Base-by-base conservation (phyloP, 2,888 invertebrate species). In the Halictus ligatus region DNA sequence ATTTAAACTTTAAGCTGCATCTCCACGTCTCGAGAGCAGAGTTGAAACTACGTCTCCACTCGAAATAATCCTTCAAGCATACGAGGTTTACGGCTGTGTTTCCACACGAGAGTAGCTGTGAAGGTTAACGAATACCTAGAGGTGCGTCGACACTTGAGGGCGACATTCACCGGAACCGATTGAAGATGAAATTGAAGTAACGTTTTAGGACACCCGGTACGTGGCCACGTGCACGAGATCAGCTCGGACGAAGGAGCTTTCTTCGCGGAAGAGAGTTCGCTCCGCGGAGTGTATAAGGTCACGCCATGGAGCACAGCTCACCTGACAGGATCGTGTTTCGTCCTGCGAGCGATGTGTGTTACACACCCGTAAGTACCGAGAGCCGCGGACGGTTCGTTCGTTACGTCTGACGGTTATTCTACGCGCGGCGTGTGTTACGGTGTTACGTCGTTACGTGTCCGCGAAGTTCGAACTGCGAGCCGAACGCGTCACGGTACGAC, bases 261-360 rank as follows among this genome's bases (percentile, higher is more conserved):
- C 89, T 89, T 89, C 85, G 75, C 89, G 83, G 80, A 89, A 88
- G 88, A 88, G 87, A 82, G 75, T 77, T 81, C 80, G 58, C 48
- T 79, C 21, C 78, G 67, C 40, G 64, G 72, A 50, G 81, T 82
- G 80, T 80, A 87, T 85, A 85, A 89, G 89, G 89, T 89, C 88
- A 84, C 83, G 69, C 75, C 71, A 58, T 29, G 82, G 73, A 80
- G 72, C 75, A 76, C 75, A 78, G 85, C 80, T 81, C 89, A 83
- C 60, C 84, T 81, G 81, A 85, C 87, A 79, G 80, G 80, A 84
- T 89, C 87, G 81, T 87, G 78, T 89, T 89, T 89, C 89, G 84
- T 82, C 80, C 76, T 71, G 78, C 15, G 18, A 71, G 78, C 13
- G 18, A 74, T 71, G 73, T 78, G 79, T 77, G 80, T 85, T 83